These are phyloP conservation scores for Ptycholaimellus sp. DNA, from an alignment of 2,888 invertebrate genomes.

Conservation along the genomic window DNA sequence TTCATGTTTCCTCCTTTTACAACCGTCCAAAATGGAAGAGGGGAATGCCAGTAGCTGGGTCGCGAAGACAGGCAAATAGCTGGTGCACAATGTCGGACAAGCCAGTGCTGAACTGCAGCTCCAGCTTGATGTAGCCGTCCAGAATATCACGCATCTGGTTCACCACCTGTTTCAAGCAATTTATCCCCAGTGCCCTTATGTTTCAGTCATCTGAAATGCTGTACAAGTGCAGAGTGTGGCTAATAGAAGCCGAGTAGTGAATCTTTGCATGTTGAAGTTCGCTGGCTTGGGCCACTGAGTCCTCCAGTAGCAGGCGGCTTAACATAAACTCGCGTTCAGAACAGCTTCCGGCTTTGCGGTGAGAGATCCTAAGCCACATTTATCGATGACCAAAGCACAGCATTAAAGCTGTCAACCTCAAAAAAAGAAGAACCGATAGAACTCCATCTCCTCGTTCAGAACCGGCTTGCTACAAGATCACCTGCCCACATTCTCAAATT, in stretches of 20 bases:
- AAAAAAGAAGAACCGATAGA: not conserved
- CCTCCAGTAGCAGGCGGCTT: constrained; percentile 60
- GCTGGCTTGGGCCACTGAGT: constrained; percentile 39
- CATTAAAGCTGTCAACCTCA: not conserved
- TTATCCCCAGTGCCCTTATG: too few species aligned
- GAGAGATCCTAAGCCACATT: constrained; percentile 41
- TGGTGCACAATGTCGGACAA: constrained; percentile 27
- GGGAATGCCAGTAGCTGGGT: constrained; percentile 71
- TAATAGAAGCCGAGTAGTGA: too few species aligned
- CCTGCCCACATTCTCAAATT: constrained; percentile 35
- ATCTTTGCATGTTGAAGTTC: too few species aligned
- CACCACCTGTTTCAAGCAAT: too few species aligned
- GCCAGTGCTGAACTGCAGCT: constrained; percentile 29
- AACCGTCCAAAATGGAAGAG: too few species aligned
- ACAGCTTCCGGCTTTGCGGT: constrained; percentile 68
- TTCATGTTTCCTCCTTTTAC: too few species aligned
- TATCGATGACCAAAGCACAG: not conserved
- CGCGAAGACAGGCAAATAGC: constrained; percentile 72
- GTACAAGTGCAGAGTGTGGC: too few species aligned
- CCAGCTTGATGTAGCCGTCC: constrained; percentile 41
- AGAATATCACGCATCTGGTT: too few species aligned
- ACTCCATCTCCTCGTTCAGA: constrained; percentile 74
- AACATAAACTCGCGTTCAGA: constrained; percentile 64
- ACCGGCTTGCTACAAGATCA: constrained; percentile 73
- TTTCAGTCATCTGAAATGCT: too few species aligned